Evolutionary conservation across 53 echinoderm and acorn worm species (phyloP).

Genomic region (Patiria pectinifera): DNA sequence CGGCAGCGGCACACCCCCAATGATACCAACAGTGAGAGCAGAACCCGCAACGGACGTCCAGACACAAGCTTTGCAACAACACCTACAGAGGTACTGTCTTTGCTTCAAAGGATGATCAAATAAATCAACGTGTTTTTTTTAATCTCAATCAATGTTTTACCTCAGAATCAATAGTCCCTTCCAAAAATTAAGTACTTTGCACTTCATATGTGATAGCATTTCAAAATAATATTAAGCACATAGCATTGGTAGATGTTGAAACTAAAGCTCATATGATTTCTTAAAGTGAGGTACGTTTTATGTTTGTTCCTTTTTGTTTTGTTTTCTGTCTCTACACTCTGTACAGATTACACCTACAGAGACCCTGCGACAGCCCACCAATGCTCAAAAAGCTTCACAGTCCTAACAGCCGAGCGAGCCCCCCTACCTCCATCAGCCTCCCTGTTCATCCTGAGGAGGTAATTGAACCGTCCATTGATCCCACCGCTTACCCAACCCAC

Average conservation of each 20-base stretch:
- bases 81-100: conserved; percentile 71
- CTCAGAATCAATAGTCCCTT: too few relatives aligned
- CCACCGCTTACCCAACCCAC: conserved; percentile 37
- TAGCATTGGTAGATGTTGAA: too few relatives aligned
- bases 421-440: conserved; percentile 85
- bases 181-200: too few relatives aligned
- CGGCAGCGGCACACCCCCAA: conserved; percentile 71
- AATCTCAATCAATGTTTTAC: too few relatives aligned
- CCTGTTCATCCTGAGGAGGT: conserved; percentile 92
- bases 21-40: conserved; percentile 72
- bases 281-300: background rate
- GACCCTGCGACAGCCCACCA: conserved; percentile 91
- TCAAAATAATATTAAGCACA: too few relatives aligned
- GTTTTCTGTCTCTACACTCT: background rate
- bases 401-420: conserved; percentile 84
- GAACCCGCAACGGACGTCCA: conserved; percentile 78
- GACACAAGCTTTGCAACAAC: conserved; percentile 86
- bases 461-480: conserved; percentile 19
- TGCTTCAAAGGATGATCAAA: background rate
- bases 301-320: background rate
- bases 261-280: too few relatives aligned
- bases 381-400: conserved; percentile 82
- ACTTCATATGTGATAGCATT: too few relatives aligned
- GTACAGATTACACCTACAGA: conserved; percentile 77
- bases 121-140: too few relatives aligned